Evolutionary conservation across 2,888 invertebrate genomes (phyloP).

Genomic region (Cyclophora albipunctata): DNA sequence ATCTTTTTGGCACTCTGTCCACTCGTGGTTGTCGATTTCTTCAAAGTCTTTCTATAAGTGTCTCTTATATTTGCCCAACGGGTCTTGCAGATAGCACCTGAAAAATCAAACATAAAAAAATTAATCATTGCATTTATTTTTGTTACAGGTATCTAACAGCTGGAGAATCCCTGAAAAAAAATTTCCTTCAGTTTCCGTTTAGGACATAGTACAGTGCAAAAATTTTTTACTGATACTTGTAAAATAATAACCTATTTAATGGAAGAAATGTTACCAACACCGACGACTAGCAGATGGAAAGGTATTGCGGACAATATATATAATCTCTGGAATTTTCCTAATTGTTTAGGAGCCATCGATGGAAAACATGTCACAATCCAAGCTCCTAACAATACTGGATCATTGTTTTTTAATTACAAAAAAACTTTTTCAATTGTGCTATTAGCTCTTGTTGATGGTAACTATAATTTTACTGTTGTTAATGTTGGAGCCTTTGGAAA

Average conservation of each 20-base stretch:
- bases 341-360: conserved; percentile 31
- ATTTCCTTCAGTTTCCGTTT: conserved; percentile 4
- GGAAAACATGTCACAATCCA: conserved; percentile 31
- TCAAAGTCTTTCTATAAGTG: no score
- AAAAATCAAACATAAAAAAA: no score
- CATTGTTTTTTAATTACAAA: conserved; percentile 34
- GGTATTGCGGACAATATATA: not conserved
- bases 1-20: no score
- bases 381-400: conserved; percentile 23
- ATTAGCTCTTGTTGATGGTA: conserved; percentile 32
- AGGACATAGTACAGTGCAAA: conserved; percentile 1
- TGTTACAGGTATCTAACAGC: conserved; percentile 1
- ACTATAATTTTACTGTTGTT: not conserved
- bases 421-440: conserved; percentile 34
- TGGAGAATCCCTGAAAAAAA: conserved; percentile 1
- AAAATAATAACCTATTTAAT: conserved; percentile 3
- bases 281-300: conserved; percentile 1
- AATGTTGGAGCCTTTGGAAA: not conserved
- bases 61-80: no score
- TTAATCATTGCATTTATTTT: not conserved
- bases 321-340: conserved; percentile 30
- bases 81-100: no score
- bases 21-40: no score
- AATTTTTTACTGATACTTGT: conserved; percentile 3
- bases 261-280: not conserved